Evolutionary conservation across 2,113 vertebrate species (phyloP).

Genomic region (Carollia perspicillata): DNA sequence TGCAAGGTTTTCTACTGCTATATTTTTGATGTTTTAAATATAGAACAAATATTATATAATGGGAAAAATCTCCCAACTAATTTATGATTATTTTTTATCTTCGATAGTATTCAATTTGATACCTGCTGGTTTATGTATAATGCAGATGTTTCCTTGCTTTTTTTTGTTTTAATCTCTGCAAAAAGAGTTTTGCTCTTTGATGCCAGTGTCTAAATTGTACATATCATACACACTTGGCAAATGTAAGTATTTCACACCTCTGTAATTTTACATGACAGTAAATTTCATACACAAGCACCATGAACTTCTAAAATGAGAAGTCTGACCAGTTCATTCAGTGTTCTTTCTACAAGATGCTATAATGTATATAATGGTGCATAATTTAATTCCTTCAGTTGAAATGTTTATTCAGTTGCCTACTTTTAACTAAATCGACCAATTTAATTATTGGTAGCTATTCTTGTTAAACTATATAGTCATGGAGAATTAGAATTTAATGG

Average conservation of each 20-base stretch:
- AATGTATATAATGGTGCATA: not conserved
- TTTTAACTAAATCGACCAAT: not conserved
- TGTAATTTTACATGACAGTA: slow-evolving; percentile 10
- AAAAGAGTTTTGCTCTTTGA: slow-evolving; percentile 41
- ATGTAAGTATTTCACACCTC: slow-evolving; percentile 30
- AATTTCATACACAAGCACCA: not conserved
- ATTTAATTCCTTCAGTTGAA: not conserved
- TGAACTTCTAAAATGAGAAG: not conserved
- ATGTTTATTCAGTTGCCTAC: not conserved
- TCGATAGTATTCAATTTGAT: slow-evolving; percentile 24
- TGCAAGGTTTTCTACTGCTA: not conserved
- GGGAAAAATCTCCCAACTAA: not conserved
- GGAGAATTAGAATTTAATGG: not conserved
- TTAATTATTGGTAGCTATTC: not conserved
- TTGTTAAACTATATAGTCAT: not conserved
- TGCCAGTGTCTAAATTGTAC: not conserved
- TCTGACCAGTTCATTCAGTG: not conserved
- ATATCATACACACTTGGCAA: not conserved
- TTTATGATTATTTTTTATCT: slow-evolving; percentile 22
- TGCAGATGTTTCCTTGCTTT: slow-evolving; percentile 10
- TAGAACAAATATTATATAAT: not conserved
- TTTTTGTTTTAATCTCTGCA: slow-evolving; percentile 41
- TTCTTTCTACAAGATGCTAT: not conserved
- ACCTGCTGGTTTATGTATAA: slow-evolving; percentile 11
- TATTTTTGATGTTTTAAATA: slow-evolving; percentile 2